Conservation (phyloP, 1,140 invertebrate genomes). For the Spodoptera frugiperda region DNA sequence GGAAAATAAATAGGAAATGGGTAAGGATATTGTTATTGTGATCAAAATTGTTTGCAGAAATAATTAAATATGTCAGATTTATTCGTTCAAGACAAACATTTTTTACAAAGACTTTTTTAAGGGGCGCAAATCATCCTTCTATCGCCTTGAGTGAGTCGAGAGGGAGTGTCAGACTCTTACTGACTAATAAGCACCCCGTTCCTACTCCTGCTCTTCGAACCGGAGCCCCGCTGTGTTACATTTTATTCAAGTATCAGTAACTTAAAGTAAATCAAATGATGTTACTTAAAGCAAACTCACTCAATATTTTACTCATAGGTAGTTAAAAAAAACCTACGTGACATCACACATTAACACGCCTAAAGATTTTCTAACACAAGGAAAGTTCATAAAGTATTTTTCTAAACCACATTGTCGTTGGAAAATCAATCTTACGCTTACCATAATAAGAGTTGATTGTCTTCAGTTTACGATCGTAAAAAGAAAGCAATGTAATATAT, state of each 20-base stretch:
- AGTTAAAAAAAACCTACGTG: neutral
- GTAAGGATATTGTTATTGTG: neutral
- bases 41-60: too few relatives aligned
- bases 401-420: neutral
- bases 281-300: neutral
- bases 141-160: too few relatives aligned
- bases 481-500: constrained; percentile 34
- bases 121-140: too few relatives aligned
- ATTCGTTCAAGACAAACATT: too few relatives aligned
- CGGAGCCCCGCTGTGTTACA: too few relatives aligned
- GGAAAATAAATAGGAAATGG: neutral
- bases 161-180: too few relatives aligned
- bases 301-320: neutral
- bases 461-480: neutral
- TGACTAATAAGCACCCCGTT: too few relatives aligned
- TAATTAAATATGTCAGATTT: too few relatives aligned
- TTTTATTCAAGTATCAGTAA: too few relatives aligned
- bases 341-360: constrained; percentile 3
- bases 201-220: too few relatives aligned
- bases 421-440: constrained; percentile 16
- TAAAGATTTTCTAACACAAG: constrained; percentile 3
- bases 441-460: neutral
- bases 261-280: neutral
- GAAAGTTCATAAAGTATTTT: constrained; percentile 20
- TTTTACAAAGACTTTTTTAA: too few relatives aligned